Percentiles rank a stretch among this genome's conserved stretches.
Evolutionary conservation across 64 coral and sea anemone genomes (phyloP).

Genomic region (Montipora sp.): DNA sequence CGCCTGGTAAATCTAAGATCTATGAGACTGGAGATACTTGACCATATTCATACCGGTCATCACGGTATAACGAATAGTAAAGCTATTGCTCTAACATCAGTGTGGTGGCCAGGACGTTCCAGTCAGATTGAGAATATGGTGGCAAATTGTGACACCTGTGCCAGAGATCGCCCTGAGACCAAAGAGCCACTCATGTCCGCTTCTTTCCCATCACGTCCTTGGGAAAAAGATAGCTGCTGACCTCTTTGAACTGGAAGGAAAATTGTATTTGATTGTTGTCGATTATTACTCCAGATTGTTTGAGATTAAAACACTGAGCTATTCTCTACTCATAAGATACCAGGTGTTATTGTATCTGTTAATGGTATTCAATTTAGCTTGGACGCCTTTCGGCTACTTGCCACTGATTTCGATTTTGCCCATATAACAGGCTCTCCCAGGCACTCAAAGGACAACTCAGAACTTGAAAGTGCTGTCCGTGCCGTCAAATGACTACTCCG

Average conservation of each 20-base stretch:
- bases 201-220: conserved; percentile 56
- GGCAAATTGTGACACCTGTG: conserved; percentile 19
- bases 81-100: conserved; percentile 17
- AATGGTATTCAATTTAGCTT: too few relatives aligned
- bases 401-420: too few relatives aligned
- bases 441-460: too few relatives aligned
- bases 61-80: conserved; percentile 44
- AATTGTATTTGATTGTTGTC: conserved; percentile 6
- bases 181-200: conserved; percentile 36
- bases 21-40: conserved; percentile 50
- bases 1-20: not conserved
- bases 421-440: too few relatives aligned
- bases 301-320: not conserved
- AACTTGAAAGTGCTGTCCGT: too few relatives aligned
- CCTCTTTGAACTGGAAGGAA: conserved; percentile 25
- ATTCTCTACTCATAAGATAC: too few relatives aligned
- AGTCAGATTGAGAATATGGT: conserved; percentile 46
- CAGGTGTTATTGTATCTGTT: too few relatives aligned
- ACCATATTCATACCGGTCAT: conserved; percentile 59
- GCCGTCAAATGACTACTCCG: too few relatives aligned
- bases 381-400: too few relatives aligned
- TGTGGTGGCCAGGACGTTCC: conserved; percentile 52
- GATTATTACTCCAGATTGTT: conserved; percentile 22
- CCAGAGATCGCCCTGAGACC: conserved; percentile 11
- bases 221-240: conserved; percentile 26